Base-by-base conservation (phyloP, 2,888 invertebrate species). In the Tortricodes alternella region DNA sequence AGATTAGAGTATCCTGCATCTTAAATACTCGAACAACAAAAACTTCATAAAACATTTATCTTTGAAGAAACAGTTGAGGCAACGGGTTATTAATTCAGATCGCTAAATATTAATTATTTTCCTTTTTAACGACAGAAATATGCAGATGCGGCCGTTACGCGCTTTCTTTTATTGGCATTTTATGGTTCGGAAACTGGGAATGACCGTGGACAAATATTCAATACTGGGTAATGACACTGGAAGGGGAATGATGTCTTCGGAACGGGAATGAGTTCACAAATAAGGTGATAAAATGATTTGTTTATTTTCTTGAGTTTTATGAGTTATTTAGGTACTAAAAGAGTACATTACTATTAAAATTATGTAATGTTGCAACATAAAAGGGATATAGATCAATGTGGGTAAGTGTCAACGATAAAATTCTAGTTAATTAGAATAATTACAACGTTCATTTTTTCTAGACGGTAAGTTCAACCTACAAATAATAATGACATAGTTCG, bases 11-110 rank as follows among this genome's bases (percentile, higher is more conserved):
- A n/a, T n/a, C n/a, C n/a, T n/a, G n/a, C n/a, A 35, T 9, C 15
- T 9, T 4, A 18, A 37, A 37, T n/a, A 15, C 15, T 29, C n/a
- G n/a, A 5, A 29, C 29, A 29, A 9, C 23, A 39, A 56, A 50
- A 37, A 50, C 43, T 44, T 39, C 55, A 44, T 21, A 49, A 49
- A 24, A 49, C n/a, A 29, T 15, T 6, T 16, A 16, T 51, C 37
- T 44, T 46, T 24, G 41, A 57, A 57, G 57, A 57, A 51, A 56
- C 53, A 55, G 43, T 46, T 27, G 48, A 35, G 38, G 34, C 55
- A 60, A 62, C 61, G 63, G 61, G 63, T 63, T 63, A 62, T 62
- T 63, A 62, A 62, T 46, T 62, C 53, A 46, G 48, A 59, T 58
- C 48, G 57, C 56, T 56, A 56, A 56, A 56, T 57, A 51, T 57